Percentiles rank a stretch among this genome's conserved stretches.
Evolutionary conservation across 2,888 invertebrate genomes (phyloP).

Genomic region (Bruchidius siliquastri): DNA sequence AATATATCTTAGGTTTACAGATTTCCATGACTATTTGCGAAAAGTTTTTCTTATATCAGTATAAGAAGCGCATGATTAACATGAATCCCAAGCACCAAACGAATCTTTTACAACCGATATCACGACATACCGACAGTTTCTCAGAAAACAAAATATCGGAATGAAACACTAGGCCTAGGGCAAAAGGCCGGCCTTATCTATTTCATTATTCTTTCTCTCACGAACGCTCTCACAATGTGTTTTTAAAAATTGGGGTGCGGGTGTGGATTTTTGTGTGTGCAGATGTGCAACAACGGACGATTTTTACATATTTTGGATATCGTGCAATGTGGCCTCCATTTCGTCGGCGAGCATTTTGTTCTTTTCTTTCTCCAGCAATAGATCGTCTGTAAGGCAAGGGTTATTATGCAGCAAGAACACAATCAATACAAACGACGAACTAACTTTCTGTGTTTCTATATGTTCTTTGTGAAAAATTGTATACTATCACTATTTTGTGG

Average conservation of each 20-base stretch:
- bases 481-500: too few relatives aligned
- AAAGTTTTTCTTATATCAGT: not conserved
- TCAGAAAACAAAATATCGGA: not conserved
- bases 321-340: slow-evolving; percentile 98
- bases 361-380: slow-evolving; percentile 90
- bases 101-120: not conserved
- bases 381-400: slow-evolving; percentile 76
- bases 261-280: not conserved
- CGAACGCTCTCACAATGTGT: not conserved
- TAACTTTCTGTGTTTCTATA: slow-evolving; percentile 26
- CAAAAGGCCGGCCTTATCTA: not conserved
- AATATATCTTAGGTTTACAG: not conserved
- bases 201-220: not conserved
- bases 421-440: slow-evolving; percentile 27
- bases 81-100: not conserved
- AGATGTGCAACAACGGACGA: not conserved
- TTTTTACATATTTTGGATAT: slow-evolving; percentile 95
- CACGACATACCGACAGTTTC: not conserved
- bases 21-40: not conserved
- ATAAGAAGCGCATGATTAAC: not conserved
- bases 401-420: slow-evolving; percentile 44
- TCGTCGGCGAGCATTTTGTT: slow-evolving; percentile 95
- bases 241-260: not conserved
- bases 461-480: too few relatives aligned
- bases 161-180: not conserved